These are phyloP conservation scores for Drosophila mercatorum DNA, from an alignment of 2,888 invertebrate genomes.

Conservation along the genomic window DNA sequence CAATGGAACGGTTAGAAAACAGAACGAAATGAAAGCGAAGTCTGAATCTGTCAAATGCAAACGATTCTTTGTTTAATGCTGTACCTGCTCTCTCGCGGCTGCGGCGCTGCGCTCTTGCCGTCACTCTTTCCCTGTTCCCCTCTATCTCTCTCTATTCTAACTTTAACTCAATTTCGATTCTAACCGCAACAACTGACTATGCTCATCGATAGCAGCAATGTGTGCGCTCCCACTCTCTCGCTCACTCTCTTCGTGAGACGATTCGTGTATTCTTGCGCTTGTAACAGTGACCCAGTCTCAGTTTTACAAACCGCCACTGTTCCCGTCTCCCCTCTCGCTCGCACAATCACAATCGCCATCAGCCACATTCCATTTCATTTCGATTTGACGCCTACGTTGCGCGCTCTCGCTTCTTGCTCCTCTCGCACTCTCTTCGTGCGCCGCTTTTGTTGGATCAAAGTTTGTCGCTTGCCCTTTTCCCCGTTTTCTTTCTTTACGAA, in stretches of 20 bases:
- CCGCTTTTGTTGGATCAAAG: constrained; percentile 52
- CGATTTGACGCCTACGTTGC: constrained; percentile 53
- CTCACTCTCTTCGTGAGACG: constrained; percentile 26
- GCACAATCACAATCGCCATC: constrained; percentile 43
- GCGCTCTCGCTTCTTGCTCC: constrained; percentile 18
- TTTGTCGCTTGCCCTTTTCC: constrained; percentile 35
- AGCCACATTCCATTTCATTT: constrained; percentile 66
- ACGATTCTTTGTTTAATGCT: constrained; percentile 58
- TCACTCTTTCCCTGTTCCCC: no score
- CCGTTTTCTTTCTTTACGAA: constrained; percentile 30
- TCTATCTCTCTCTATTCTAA: constrained; percentile 45
- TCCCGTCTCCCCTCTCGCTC: constrained; percentile 2
- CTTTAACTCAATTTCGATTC: constrained; percentile 49
- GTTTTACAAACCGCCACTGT: constrained; percentile 15
- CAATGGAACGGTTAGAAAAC: constrained; percentile 44
- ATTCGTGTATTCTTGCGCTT: constrained; percentile 63
- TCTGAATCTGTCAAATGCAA: constrained; percentile 58
- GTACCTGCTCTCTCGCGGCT: constrained; percentile 17
- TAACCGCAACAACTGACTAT: constrained; percentile 13
- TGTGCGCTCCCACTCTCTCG: not conserved
- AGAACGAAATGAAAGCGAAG: constrained; percentile 73
- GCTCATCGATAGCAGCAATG: constrained; percentile 12
- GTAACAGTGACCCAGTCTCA: constrained; percentile 84
- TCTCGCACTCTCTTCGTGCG: constrained; percentile 14
- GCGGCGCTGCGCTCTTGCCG: not conserved